Percentiles rank a stretch among this genome's conserved stretches.
These are phyloP conservation scores for Mormoops blainvillei DNA, from an alignment of 2,113 vertebrate species.

Conservation along the genomic window DNA sequence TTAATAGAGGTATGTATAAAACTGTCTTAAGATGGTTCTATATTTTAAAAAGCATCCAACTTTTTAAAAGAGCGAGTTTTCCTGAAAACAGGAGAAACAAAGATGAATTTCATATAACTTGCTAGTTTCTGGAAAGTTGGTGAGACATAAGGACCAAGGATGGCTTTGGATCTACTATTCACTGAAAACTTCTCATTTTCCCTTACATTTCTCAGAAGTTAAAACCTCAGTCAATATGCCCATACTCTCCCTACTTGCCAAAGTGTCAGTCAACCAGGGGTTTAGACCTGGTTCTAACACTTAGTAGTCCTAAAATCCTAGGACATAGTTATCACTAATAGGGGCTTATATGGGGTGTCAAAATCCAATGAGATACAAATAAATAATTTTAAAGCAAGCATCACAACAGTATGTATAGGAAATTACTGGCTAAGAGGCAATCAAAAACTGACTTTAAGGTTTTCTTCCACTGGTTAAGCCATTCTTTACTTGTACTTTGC, in stretches of 20 bases:
- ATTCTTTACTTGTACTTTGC: neutral
- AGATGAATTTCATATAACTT: neutral
- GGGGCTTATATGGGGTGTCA: neutral
- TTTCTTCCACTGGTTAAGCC: neutral
- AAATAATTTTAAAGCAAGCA: neutral
- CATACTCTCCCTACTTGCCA: neutral
- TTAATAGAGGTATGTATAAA: neutral
- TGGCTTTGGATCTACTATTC: neutral
- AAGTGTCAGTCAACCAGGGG: neutral
- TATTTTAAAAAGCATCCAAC: neutral
- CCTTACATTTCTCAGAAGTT: neutral
- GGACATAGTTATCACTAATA: neutral
- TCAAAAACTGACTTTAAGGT: neutral
- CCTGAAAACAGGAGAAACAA: neutral
- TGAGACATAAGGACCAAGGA: neutral
- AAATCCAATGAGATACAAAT: neutral
- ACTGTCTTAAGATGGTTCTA: neutral
- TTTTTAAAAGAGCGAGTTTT: slow-evolving; percentile 6
- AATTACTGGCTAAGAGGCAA: neutral
- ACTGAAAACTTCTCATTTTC: neutral
- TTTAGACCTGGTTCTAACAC: neutral
- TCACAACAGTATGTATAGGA: neutral
- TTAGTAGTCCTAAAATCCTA: neutral
- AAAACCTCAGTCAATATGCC: neutral
- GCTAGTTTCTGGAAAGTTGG: neutral